phyloP scores from a whole-genome alignment of 2,888 invertebrate species.

The Melipona bicolor region DNA sequence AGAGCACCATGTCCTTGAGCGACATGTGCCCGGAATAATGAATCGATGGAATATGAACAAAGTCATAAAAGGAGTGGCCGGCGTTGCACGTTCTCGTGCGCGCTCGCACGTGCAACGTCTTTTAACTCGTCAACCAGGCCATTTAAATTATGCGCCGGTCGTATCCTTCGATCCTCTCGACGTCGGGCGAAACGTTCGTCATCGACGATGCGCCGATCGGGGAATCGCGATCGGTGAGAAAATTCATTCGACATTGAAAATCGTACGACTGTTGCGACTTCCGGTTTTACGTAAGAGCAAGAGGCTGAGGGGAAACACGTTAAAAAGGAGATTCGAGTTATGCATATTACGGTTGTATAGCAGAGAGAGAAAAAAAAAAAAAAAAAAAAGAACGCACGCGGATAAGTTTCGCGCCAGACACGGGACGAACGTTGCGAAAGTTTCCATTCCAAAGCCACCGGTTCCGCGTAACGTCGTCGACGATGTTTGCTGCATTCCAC shows the following conservation, averaged over 20 bases:
- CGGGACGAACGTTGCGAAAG: slow-evolving; percentile 1
- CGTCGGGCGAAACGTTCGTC: background rate
- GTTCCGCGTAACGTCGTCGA: background rate
- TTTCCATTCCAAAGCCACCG: background rate
- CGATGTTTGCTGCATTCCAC: slow-evolving; percentile 7
- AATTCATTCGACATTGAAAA: background rate
- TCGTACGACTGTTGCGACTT: background rate
- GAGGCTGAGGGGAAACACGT: too few species aligned
- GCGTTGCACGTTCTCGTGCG: background rate
- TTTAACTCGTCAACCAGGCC: slow-evolving; percentile 20
- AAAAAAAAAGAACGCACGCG: background rate
- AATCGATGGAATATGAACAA: slow-evolving; percentile 52
- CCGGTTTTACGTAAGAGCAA: background rate
- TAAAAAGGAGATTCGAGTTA: background rate
- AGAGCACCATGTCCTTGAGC: slow-evolving; percentile 52
- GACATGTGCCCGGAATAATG: slow-evolving; percentile 56
- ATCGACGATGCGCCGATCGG: background rate
- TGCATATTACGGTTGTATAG: background rate
- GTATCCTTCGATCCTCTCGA: slow-evolving; percentile 10
- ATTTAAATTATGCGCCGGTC: slow-evolving; percentile 33
- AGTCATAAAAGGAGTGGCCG: slow-evolving; percentile 52
- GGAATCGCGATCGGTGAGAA: background rate
- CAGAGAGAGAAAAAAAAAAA: too few species aligned
- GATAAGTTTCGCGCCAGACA: background rate
- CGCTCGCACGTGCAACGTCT: background rate